Conservation (phyloP, 2,113 vertebrate species). For the Vulpes lagopus region DNA sequence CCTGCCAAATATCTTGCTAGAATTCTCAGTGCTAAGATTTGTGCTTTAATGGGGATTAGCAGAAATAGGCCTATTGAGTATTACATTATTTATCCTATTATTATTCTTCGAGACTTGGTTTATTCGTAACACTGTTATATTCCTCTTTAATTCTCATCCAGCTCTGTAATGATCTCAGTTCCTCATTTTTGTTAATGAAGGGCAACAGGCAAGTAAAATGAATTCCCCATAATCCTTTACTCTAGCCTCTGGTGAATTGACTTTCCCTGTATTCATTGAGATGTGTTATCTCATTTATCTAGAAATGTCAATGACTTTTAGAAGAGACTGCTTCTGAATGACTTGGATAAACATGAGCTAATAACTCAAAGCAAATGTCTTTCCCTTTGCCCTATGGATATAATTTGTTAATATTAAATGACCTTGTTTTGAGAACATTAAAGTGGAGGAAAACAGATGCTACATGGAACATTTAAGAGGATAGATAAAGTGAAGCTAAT, state of each 20-base stretch:
- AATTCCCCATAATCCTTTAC: constrained; percentile 55
- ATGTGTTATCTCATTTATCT: constrained; percentile 56
- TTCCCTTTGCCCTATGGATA: constrained; percentile 27
- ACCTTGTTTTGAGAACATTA: background rate
- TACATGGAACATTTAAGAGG: background rate
- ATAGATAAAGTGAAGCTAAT: background rate
- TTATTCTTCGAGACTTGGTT: constrained; percentile 58
- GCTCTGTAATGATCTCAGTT: constrained; percentile 63
- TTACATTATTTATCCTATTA: constrained; percentile 63
- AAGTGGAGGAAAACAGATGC: background rate
- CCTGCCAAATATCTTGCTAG: background rate
- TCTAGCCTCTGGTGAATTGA: constrained; percentile 64
- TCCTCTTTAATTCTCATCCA: constrained; percentile 53
- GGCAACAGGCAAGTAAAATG: constrained; percentile 57
- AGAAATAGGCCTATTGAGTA: constrained; percentile 24
- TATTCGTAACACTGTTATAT: constrained; percentile 47
- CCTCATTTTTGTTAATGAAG: constrained; percentile 65
- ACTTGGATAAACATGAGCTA: constrained; percentile 63
- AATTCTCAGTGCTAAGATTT: constrained; percentile 29
- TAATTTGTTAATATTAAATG: constrained; percentile 56
- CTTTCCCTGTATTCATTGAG: constrained; percentile 48
- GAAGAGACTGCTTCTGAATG: constrained; percentile 47
- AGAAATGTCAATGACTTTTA: constrained; percentile 60
- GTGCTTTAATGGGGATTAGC: constrained; percentile 27
- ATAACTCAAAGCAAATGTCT: constrained; percentile 53